phyloP scores from a whole-genome alignment of 2,888 invertebrate genomes.

The Epistrophella euchroma region DNA sequence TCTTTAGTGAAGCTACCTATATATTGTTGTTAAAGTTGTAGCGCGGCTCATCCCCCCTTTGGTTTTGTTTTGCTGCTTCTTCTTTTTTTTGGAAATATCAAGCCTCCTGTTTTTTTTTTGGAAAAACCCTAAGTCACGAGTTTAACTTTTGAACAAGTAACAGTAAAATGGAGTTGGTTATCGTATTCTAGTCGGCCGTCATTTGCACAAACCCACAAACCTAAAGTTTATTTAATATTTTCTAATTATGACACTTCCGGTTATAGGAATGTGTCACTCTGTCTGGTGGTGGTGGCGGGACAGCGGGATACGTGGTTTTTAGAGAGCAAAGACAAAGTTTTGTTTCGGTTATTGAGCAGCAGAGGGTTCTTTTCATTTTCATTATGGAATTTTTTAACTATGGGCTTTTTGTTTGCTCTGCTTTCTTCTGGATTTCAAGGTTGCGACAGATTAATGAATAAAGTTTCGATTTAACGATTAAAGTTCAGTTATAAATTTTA shows the following conservation, averaged over 20 bases:
- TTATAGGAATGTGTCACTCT: conserved; percentile 65
- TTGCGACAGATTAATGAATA: conserved; percentile 73
- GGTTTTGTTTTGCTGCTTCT: conserved; percentile 22
- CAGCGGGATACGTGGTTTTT: conserved; percentile 14
- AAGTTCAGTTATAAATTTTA: conserved; percentile 56
- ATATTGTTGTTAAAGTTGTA: conserved; percentile 75
- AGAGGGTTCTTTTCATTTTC: conserved; percentile 31
- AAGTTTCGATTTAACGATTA: conserved; percentile 72
- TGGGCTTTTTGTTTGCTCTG: conserved; percentile 41
- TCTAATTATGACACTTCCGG: conserved; percentile 72
- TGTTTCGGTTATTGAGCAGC: conserved; percentile 54
- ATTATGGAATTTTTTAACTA: conserved; percentile 49
- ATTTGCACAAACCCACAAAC: conserved; percentile 49
- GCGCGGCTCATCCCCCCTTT: conserved; percentile 54
- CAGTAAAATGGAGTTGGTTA: conserved; percentile 48
- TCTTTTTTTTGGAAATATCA: conserved; percentile 47
- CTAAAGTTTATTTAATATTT: conserved; percentile 73
- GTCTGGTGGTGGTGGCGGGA: conserved; percentile 13
- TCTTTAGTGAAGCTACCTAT: conserved; percentile 49
- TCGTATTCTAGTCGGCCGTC: conserved; percentile 31
- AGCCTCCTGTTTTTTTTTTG: conserved; percentile 48
- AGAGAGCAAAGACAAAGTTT: conserved; percentile 53
- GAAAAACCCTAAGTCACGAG: conserved; percentile 63
- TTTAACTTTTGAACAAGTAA: conserved; percentile 69
- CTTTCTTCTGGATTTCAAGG: conserved; percentile 65